Percentiles rank a stretch among this genome's conserved stretches.
Conservation (phyloP, 2,113 vertebrate species). For the Lagenorhynchus albirostris region DNA sequence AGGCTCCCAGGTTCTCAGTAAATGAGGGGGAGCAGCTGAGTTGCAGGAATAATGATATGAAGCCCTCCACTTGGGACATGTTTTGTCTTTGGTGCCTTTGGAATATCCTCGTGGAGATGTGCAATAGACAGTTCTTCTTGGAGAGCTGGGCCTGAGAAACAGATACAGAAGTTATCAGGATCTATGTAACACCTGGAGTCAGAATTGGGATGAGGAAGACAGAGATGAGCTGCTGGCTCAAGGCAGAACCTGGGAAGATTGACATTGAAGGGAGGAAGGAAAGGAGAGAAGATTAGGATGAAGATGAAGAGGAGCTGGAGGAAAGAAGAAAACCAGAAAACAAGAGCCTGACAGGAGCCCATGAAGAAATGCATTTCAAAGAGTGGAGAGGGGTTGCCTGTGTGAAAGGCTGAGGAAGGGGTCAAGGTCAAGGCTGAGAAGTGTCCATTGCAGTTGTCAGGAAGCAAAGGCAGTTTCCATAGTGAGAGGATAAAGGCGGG, state of each 20-base stretch:
- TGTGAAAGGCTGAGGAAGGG: not conserved
- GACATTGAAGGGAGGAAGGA: not conserved
- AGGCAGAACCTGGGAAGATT: not conserved
- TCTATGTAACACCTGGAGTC: not conserved
- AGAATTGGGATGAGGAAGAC: not conserved
- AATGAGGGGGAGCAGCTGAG: not conserved
- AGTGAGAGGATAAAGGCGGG: not conserved
- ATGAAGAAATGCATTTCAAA: not conserved
- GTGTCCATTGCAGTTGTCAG: not conserved
- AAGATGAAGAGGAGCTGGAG: not conserved
- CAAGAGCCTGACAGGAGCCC: not conserved
- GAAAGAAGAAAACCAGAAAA: not conserved
- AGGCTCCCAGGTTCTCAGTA: not conserved
- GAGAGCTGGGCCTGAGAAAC: not conserved
- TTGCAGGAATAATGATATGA: not conserved
- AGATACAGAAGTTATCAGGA: not conserved
- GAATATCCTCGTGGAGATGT: not conserved
- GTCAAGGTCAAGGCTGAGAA: not conserved
- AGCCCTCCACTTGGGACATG: not conserved
- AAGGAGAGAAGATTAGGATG: not conserved
- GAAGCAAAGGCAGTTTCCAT: not conserved
- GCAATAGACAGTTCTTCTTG: not conserved
- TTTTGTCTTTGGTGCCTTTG: not conserved
- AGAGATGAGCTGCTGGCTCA: not conserved
- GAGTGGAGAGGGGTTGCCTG: not conserved